These are phyloP conservation scores for Coryphaenoides rupestris DNA, from an alignment of 2,113 vertebrate species.

Conservation along the genomic window DNA sequence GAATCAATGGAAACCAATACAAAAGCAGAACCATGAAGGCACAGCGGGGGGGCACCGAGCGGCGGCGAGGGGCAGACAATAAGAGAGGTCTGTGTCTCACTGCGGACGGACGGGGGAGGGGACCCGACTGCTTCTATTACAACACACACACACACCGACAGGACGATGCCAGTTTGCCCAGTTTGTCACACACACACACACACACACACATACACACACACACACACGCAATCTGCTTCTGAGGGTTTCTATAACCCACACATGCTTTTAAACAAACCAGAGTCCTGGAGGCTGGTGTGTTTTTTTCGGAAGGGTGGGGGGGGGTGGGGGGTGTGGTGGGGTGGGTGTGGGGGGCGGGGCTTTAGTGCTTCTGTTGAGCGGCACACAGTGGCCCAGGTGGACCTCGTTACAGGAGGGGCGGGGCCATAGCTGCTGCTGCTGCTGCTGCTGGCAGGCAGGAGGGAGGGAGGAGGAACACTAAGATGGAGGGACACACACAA, in stretches of 20 bases:
- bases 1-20: slow-evolving; percentile 25
- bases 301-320: too few relatives aligned
- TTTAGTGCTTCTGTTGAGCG: background rate
- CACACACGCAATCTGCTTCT: background rate
- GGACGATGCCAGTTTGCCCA: too few relatives aligned
- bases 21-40: slow-evolving; percentile 24
- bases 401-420: background rate
- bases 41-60: slow-evolving; percentile 11
- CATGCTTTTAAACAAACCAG: background rate
- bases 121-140: too few relatives aligned
- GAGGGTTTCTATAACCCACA: background rate
- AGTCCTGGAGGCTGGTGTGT: too few relatives aligned
- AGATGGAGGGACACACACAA: background rate
- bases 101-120: background rate
- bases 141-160: too few relatives aligned
- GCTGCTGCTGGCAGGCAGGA: too few relatives aligned
- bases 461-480: background rate
- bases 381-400: background rate
- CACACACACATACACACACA: background rate
- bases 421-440: background rate
- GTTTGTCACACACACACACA: too few relatives aligned
- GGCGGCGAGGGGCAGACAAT: background rate
- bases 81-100: background rate
- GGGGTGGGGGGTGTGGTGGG: too few relatives aligned
- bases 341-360: too few relatives aligned